phyloP scores from a whole-genome alignment of 2,888 invertebrate genomes.

The Odontocerum albicorne region DNA sequence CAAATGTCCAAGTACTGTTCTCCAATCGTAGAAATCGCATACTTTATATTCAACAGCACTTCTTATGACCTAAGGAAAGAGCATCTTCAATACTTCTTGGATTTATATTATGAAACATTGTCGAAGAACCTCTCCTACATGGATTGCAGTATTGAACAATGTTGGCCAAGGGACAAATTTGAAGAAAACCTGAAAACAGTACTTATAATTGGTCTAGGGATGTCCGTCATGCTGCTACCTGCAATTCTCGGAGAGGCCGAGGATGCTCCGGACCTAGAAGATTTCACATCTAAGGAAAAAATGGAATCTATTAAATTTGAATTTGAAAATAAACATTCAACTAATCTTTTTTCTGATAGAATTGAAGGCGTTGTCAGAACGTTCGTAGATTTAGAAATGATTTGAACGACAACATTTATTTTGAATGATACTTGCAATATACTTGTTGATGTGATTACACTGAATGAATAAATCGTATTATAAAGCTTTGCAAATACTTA shows the following conservation, averaged over 20 bases:
- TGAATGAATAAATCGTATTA: no score
- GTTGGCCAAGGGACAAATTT: conserved; percentile 22
- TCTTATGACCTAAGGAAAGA: conserved; percentile 16
- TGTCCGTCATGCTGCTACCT: conserved; percentile 23
- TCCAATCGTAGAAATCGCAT: conserved; percentile 32
- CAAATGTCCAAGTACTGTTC: conserved; percentile 26
- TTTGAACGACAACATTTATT: no score
- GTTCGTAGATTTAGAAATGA: conserved; percentile 14
- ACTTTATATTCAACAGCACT: conserved; percentile 27
- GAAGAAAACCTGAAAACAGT: conserved; percentile 18
- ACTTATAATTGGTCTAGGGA: conserved; percentile 24
- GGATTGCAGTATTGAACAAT: conserved; percentile 15
- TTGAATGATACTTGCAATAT: no score
- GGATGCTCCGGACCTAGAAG: conserved; percentile 25
- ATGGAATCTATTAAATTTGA: conserved; percentile 14
- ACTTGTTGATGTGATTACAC: no score
- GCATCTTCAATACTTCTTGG: conserved; percentile 19
- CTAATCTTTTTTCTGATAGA: conserved; percentile 16
- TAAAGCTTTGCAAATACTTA: no score
- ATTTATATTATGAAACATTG: conserved; percentile 23
- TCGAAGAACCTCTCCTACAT: conserved; percentile 11
- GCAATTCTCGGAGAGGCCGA: conserved; percentile 26
- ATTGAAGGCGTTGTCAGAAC: conserved; percentile 24
- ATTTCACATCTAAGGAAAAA: conserved; percentile 20
- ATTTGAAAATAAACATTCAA: conserved; percentile 18